Percentiles rank a stretch among this genome's conserved stretches.
Evolutionary conservation across 2,113 vertebrate genomes (phyloP).

Genomic region (Poicephalus gulielmi): DNA sequence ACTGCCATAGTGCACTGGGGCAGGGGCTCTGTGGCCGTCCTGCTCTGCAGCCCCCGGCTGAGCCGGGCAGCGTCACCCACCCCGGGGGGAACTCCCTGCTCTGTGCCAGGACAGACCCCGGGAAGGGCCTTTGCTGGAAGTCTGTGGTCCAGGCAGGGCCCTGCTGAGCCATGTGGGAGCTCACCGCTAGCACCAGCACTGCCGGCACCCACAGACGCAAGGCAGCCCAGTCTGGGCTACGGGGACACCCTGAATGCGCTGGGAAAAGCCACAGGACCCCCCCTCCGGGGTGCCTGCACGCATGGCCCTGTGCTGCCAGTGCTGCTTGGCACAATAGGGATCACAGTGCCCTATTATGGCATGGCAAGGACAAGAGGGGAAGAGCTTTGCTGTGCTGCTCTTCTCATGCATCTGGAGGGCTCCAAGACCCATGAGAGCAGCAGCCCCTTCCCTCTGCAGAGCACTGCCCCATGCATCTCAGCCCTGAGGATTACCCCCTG

Average conservation of each 20-base stretch:
- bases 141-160: neutral
- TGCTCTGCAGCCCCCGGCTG: neutral
- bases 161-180: neutral
- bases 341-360: neutral
- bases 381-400: neutral
- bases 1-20: neutral
- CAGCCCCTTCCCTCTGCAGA: neutral
- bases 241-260: no score
- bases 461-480: neutral
- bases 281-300: neutral
- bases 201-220: rapidly evolving
- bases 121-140: neutral
- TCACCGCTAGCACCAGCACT: neutral
- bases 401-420: rapidly evolving
- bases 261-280: neutral
- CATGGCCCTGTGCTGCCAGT: rapidly evolving
- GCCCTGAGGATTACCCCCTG: neutral
- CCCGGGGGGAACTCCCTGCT: neutral
- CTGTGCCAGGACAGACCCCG: neutral
- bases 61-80: neutral
- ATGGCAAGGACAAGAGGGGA: neutral
- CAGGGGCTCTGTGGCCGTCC: neutral
- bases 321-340: neutral
- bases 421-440: rapidly evolving
- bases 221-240: neutral